phyloP scores from a whole-genome alignment of 2,888 invertebrate species.

The Steinernema scapterisci region DNA sequence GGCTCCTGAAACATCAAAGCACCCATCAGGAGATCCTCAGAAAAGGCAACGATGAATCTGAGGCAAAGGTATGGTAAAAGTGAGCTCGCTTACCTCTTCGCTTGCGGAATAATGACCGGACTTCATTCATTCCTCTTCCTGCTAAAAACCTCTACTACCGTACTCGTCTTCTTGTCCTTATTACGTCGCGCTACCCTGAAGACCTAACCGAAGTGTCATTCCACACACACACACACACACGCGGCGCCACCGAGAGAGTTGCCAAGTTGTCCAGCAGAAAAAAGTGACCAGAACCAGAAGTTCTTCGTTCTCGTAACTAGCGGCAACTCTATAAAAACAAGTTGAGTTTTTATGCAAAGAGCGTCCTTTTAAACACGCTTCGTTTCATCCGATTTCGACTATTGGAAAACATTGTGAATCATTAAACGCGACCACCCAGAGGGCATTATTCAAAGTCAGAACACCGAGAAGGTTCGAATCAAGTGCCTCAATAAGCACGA shows the following conservation, averaged over 20 bases:
- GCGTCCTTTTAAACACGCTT: conserved; percentile 14
- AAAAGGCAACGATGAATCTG: too few relatives aligned
- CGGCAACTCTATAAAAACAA: conserved; percentile 20
- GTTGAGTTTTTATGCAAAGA: not conserved
- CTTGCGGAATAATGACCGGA: conserved; percentile 27
- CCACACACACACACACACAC: conserved; percentile 9
- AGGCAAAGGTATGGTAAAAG: too few relatives aligned
- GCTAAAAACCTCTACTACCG: not conserved
- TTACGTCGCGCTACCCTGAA: not conserved
- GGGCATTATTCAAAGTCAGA: not conserved
- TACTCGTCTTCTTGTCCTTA: not conserved
- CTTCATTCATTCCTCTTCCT: conserved; percentile 29
- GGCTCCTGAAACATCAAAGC: conserved; percentile 13
- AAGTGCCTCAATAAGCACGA: not conserved
- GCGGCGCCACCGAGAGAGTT: too few relatives aligned
- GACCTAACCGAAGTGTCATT: conserved; percentile 1
- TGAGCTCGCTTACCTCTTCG: conserved; percentile 27
- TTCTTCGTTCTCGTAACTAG: too few relatives aligned
- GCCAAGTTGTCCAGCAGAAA: too few relatives aligned
- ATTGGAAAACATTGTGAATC: not conserved
- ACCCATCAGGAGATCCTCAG: too few relatives aligned
- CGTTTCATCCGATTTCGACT: not conserved
- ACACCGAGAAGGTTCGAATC: not conserved
- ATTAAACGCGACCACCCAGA: conserved; percentile 1
- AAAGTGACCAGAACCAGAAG: too few relatives aligned